Evolutionary conservation across 1,140 invertebrate genomes (phyloP), one percentile per base, ranked within the genome.

Genomic region (Spodoptera litura): DNA sequence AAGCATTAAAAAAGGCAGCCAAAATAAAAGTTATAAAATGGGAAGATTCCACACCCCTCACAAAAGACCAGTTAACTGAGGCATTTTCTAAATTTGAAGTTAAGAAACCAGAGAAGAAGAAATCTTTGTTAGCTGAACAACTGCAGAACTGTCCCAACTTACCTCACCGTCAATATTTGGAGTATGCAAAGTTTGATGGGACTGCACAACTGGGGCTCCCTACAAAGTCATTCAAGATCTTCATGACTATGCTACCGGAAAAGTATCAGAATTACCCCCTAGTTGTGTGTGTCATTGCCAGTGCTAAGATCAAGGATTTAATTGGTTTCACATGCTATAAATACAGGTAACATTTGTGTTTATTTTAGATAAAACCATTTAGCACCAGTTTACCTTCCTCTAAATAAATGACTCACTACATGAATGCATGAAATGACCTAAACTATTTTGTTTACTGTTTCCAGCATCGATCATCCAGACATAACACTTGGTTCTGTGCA

Each of bases 101-200:
- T 73, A 84, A 86, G 84, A 84, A 89, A 64, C 81, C 91, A 25
- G 86, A 83, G 35, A 93, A 92, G 85, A 82, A 84, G 79, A 95
- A 95, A 81, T 97, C 97, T 25, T 88, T 96, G 49, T 93, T 99
- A 35, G 94, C 97, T 6, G 96, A 97, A 84, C 96, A 97, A 82
- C 91, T 99, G 38, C 96, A 97, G 84, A 97, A 97, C 81, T 97
- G 96, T 86, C 96, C 97, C 0, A 95, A 96, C 87, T 88, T 97
- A 70, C 97, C 97, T 27, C 95, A 96, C 84, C 98, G 98, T 95
- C 97, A 98, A 27, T 99, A 98, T 93, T 96, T 97, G 64, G 97
- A 98, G 88, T 99, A 97, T 95, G 97, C 98, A 12, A 98, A 97
- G 91, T 99, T 98, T 94, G 98, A 99, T 96, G 98, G 98, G 78